Evolutionary conservation across 2,113 vertebrate genomes (phyloP), one percentile per base, ranked within the genome.

Genomic region (Ia io): DNA sequence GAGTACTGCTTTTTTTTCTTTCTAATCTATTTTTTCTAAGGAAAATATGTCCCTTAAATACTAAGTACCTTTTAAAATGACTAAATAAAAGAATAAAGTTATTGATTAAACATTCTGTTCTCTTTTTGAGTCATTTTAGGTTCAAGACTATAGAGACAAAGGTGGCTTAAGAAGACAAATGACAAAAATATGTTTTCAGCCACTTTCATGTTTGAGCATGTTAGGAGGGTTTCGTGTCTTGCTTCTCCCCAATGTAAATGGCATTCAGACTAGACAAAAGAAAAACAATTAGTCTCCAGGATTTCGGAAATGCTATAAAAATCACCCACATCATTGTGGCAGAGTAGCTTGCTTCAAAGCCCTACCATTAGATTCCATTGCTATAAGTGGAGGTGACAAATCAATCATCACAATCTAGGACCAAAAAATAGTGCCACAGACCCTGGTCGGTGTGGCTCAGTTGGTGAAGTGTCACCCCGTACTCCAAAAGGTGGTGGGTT

Each of bases 231-330:
- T 92, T 85, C 25, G 32, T 53, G 17, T 79, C 40, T 61, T 92
- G 17, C 69, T 70, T 86, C 61, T 86, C 91, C 32, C 20, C 37
- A 91, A 51, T 71, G 32, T 85, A 94, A 95, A 83, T 63, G 67
- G 32, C 37, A 86, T 49, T 74, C 32, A 87, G 61, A 70, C 17
- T 76, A 71, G 22, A 91, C 28, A 92, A 95, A 84, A 92, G 22
- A 16, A 70, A 90, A 84, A 76, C 74, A 80, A 30, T 59, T 10
- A 47, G 13, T 73, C 47, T 79, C 20, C 44, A 78, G 23, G 37
- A 71, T 96, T 94, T 94, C 70, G 71, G 56, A 91, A 91, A 76
- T 84, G 78, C 25, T 65, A 17, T 42, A 16, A 70, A 90, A 76
- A 82, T 51, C 32, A 42, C 9, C 14, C n/a, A 88, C 5, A 79